These are phyloP conservation scores for Chelon auratus DNA, from an alignment of 2,797 vertebrate genomes.

Conservation along the genomic window DNA sequence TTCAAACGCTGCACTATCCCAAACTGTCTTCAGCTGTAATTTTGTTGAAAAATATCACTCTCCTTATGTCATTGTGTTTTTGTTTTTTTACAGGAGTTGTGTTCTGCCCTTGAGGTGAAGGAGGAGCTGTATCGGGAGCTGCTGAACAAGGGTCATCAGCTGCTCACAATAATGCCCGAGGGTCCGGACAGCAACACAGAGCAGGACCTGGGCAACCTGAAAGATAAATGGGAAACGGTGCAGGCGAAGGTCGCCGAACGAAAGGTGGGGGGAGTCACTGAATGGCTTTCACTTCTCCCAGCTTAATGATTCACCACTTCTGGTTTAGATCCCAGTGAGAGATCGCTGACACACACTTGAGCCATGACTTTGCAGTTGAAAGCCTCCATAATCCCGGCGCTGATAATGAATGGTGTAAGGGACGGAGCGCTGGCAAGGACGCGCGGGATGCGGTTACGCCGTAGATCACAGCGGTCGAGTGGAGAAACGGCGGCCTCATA, in stretches of 20 bases:
- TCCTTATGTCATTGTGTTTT: constrained; percentile 24
- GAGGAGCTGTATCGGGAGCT: constrained; percentile 91
- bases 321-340: constrained; percentile 34
- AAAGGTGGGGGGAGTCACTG: constrained; percentile 86
- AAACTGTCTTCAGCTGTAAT: constrained; percentile 22
- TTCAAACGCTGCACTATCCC: neutral
- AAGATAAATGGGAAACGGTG: constrained; percentile 95
- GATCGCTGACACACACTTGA: constrained; percentile 48
- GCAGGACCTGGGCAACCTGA: constrained; percentile 93
- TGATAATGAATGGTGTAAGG: constrained; percentile 62
- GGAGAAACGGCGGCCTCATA: constrained; percentile 44
- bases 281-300: constrained; percentile 22
- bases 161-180: constrained; percentile 87
- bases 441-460: constrained; percentile 70
- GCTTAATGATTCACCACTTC: constrained; percentile 48
- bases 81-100: constrained; percentile 88
- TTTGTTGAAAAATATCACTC: constrained; percentile 15
- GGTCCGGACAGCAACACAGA: constrained; percentile 92
- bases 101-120: constrained; percentile 90
- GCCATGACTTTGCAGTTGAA: constrained; percentile 43
- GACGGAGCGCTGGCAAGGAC: constrained; percentile 47
- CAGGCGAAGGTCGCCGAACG: constrained; percentile 92
- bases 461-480: constrained; percentile 54
- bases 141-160: constrained; percentile 90
- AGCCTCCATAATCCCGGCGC: constrained; percentile 58